phyloP scores from a whole-genome alignment of 2,888 invertebrate species.

The Idaea straminata region DNA sequence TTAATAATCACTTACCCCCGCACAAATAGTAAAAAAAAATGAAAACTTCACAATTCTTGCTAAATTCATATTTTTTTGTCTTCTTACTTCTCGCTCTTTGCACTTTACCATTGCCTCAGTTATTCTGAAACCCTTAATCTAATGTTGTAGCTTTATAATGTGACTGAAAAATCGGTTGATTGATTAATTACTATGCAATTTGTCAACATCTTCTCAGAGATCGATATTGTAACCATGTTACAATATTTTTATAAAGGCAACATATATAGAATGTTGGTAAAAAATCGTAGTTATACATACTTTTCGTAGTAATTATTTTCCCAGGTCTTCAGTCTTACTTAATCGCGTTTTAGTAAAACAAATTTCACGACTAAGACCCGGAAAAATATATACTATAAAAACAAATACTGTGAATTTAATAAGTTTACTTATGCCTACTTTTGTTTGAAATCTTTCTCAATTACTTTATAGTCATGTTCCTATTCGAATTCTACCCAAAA shows the following conservation, averaged over 20 bases:
- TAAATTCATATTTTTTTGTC: slow-evolving; percentile 39
- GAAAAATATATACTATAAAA: no score
- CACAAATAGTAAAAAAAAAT: slow-evolving; percentile 44
- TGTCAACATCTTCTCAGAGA: slow-evolving; percentile 23
- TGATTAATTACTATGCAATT: slow-evolving; percentile 26
- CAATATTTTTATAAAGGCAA: neutral
- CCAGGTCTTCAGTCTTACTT: no score
- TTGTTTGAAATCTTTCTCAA: no score
- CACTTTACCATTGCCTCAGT: neutral
- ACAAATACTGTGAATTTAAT: no score
- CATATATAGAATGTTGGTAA: neutral
- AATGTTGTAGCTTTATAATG: neutral
- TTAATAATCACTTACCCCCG: slow-evolving; percentile 52
- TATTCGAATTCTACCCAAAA: no score
- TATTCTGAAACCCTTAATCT: slow-evolving; percentile 5
- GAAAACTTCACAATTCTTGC: slow-evolving; percentile 45
- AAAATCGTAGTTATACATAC: neutral
- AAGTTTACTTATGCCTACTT: no score
- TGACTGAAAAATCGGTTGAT: slow-evolving; percentile 18
- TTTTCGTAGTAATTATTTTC: no score
- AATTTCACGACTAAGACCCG: no score
- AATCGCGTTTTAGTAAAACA: no score
- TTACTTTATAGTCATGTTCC: no score
- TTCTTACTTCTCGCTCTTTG: neutral
- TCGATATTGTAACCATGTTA: neutral